Evolutionary conservation across 1,140 invertebrate genomes (phyloP), one percentile per base, ranked within the genome.

Genomic region (Stegodyphus dumicola): DNA sequence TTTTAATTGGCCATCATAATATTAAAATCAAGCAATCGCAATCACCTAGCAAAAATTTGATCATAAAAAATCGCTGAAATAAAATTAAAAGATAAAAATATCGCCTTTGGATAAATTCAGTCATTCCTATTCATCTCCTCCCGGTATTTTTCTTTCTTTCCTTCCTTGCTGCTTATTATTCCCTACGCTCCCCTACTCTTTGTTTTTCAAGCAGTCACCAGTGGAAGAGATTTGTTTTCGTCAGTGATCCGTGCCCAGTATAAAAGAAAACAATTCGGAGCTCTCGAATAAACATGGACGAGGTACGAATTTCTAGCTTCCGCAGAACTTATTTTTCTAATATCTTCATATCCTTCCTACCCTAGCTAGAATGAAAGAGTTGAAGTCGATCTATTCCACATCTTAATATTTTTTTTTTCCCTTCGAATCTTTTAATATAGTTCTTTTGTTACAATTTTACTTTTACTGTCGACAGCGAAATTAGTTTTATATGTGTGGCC

Each of bases 401-500:
- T 33, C 33, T 33, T 33, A 33, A 33, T 33, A 3, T 3, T 33
- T 7, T 15, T 60, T 11, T 60, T 18, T 76, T 60, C 33, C 33
- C 33, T 33, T 33, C 33, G 33, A 3, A 33, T 60, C 74, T 76
- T 76, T 76, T 76, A 76, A 76, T 76, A 76, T 56, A 76, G 74
- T 48, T 60, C 5, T 76, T 76, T 76, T 76, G 74, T 64, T 56
- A 76, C 74, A 13, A 65, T 65, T 65, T 33, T 33, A 33, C 64
- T 17, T 64, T 76, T 49, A 13, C 49, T 18, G 56, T 76, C 74
- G 74, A 76, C 64, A 64, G 74, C 74, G 64, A 64, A 76, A 76
- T 76, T 76, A 76, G 74, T 76, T 76, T 76, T 76, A 76, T 33
- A 33, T 56, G 74, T 76, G 74, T 76, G 74, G 74, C 53, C 52